phyloP scores from a whole-genome alignment of 2,797 vertebrate species.

The Oryzias dopingdopingensis region DNA sequence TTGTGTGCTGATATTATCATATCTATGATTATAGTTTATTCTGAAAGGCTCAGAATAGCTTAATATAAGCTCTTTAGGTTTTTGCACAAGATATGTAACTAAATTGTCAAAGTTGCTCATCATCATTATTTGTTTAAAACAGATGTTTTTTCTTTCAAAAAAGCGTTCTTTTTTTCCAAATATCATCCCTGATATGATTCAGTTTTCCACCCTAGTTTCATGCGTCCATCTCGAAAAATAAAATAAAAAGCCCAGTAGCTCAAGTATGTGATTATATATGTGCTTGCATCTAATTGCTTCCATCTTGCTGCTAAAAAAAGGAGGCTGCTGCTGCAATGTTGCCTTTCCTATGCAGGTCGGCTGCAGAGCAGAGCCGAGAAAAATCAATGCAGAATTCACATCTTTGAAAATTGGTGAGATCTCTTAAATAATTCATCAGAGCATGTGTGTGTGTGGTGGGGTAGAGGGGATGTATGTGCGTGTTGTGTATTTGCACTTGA shows the following conservation, averaged over 20 bases:
- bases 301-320: conserved; percentile 44
- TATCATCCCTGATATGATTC: too few relatives aligned
- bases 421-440: conserved; percentile 45
- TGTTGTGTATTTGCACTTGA: conserved; percentile 18
- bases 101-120: too few relatives aligned
- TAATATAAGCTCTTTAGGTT: too few relatives aligned
- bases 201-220: too few relatives aligned
- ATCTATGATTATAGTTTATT: too few relatives aligned
- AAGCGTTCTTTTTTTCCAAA: too few relatives aligned
- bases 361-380: conserved; percentile 2
- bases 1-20: too few relatives aligned
- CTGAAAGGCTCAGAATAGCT: too few relatives aligned
- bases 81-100: too few relatives aligned
- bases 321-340: conserved; percentile 18
- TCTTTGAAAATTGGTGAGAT: conserved; percentile 30
- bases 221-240: too few relatives aligned
- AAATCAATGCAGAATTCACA: conserved; percentile 39
- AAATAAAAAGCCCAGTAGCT: conserved; percentile 15
- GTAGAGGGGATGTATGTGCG: not conserved
- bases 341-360: conserved; percentile 1
- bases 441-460: conserved; percentile 8
- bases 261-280: not conserved
- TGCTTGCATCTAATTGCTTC: conserved; percentile 53
- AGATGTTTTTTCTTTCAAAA: too few relatives aligned
- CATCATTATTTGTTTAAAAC: too few relatives aligned